Percentiles rank a stretch among this genome's conserved stretches.
phyloP scores from a whole-genome alignment of 2,797 vertebrate species.

The Poeciliopsis gracilis region DNA sequence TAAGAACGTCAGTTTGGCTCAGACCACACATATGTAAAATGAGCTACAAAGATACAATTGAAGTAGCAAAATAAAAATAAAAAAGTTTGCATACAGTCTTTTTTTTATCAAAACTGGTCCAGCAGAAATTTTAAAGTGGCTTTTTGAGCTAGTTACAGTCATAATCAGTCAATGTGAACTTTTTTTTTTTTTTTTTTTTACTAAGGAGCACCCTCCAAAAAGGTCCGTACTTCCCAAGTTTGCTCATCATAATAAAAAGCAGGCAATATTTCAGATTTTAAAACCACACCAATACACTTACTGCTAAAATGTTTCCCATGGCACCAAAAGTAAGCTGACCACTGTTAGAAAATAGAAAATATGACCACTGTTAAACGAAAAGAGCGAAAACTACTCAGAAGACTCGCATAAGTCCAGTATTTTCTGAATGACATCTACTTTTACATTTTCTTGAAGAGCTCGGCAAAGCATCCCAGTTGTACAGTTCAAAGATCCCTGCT shows the following conservation, averaged over 20 bases:
- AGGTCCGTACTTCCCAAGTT: not conserved
- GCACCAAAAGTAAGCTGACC: not conserved
- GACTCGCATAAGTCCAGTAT: constrained; percentile 71
- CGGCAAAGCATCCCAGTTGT: constrained; percentile 88
- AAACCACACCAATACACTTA: not conserved
- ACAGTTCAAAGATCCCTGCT: constrained; percentile 86
- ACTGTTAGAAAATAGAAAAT: not conserved
- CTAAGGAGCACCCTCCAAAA: not conserved
- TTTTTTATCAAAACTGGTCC: not conserved
- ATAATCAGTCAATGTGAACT: not conserved
- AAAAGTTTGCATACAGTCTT: not conserved
- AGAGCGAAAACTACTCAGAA: constrained; percentile 5
- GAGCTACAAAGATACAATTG: not conserved
- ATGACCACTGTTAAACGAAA: not conserved
- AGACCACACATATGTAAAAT: not conserved
- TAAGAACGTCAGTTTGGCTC: not conserved
- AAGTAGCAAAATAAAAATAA: not conserved
- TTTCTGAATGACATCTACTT: constrained; percentile 81
- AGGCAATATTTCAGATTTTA: not conserved
- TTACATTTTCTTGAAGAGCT: constrained; percentile 79
- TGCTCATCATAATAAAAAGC: not conserved
- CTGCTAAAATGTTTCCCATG: not conserved
- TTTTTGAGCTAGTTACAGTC: not conserved
- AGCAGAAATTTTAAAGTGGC: not conserved
- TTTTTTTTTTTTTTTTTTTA: not conserved